phyloP scores from a whole-genome alignment of 2,888 invertebrate species.

The Trichogramma evanescens region DNA sequence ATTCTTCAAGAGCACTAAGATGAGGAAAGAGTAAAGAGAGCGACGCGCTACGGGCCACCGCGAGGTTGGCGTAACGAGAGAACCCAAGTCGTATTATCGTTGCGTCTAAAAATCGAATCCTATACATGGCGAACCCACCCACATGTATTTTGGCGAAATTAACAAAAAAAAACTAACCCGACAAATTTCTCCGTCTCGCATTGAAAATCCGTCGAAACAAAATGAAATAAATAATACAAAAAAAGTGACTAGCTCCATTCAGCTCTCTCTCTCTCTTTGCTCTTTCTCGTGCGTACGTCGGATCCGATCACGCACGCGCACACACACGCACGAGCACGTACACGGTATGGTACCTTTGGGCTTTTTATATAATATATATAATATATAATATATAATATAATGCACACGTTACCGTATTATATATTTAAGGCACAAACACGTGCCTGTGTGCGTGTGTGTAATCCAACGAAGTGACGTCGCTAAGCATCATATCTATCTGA shows the following conservation, averaged over 20 bases:
- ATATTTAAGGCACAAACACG: slow-evolving; percentile 13
- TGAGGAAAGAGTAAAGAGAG: no score
- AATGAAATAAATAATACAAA: background rate
- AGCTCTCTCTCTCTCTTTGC: background rate
- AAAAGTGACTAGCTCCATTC: background rate
- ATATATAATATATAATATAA: no score
- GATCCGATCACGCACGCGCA: slow-evolving; percentile 10
- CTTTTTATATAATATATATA: background rate
- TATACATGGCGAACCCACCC: no score
- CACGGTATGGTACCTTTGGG: background rate
- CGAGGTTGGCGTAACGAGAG: no score
- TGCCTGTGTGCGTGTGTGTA: slow-evolving; percentile 24
- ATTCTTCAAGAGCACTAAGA: no score
- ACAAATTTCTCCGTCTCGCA: no score
- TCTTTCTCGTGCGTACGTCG: slow-evolving; percentile 16
- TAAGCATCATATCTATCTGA: slow-evolving; percentile 42
- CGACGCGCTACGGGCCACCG: no score
- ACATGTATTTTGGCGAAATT: no score
- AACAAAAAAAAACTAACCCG: no score
- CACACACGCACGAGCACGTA: background rate
- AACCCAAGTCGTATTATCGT: no score
- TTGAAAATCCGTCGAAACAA: background rate
- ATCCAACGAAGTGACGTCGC: slow-evolving; percentile 38
- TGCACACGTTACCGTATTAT: slow-evolving; percentile 27
- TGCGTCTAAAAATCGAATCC: no score